Evolutionary conservation across 2,888 invertebrate species (phyloP).

Genomic region (Serripes groenlandicus): DNA sequence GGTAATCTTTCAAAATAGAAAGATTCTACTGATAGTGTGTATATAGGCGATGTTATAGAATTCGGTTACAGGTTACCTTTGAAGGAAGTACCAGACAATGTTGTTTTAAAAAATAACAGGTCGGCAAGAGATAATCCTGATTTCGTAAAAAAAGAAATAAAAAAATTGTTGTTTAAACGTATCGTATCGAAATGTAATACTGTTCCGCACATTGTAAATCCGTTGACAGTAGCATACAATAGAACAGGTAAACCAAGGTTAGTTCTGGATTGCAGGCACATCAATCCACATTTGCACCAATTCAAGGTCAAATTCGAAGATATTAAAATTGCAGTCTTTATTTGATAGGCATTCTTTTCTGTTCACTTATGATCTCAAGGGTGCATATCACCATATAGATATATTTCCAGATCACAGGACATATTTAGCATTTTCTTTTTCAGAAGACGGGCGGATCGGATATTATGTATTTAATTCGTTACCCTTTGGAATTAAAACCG

Average conservation of each 20-base stretch:
- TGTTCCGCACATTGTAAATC: conserved; percentile 49
- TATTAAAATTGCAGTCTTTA: background rate
- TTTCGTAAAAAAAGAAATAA: conserved; percentile 54
- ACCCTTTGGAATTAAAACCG: background rate
- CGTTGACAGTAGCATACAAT: conserved; percentile 57
- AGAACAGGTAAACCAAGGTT: conserved; percentile 45
- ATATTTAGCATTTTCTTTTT: conserved; percentile 2
- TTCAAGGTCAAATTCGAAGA: background rate
- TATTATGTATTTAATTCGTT: background rate
- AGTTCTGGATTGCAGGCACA: conserved; percentile 53
- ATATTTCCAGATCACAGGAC: background rate
- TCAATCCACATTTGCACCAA: conserved; percentile 41
- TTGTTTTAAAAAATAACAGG: conserved; percentile 48
- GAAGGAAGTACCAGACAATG: conserved; percentile 27
- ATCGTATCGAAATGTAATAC: conserved; percentile 29
- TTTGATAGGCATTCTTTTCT: background rate
- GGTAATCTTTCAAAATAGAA: background rate
- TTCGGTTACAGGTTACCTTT: conserved; percentile 48
- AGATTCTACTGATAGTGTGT: conserved; percentile 17
- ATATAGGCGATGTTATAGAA: conserved; percentile 33
- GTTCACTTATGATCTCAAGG: background rate
- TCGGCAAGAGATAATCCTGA: conserved; percentile 38
- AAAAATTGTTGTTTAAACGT: conserved; percentile 37
- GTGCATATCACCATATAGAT: conserved; percentile 2
- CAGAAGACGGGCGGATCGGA: background rate